Percentiles rank a stretch among this genome's conserved stretches.
Evolutionary conservation across 2,113 vertebrate genomes (phyloP).

Genomic region (Oryzias curvinotus): DNA sequence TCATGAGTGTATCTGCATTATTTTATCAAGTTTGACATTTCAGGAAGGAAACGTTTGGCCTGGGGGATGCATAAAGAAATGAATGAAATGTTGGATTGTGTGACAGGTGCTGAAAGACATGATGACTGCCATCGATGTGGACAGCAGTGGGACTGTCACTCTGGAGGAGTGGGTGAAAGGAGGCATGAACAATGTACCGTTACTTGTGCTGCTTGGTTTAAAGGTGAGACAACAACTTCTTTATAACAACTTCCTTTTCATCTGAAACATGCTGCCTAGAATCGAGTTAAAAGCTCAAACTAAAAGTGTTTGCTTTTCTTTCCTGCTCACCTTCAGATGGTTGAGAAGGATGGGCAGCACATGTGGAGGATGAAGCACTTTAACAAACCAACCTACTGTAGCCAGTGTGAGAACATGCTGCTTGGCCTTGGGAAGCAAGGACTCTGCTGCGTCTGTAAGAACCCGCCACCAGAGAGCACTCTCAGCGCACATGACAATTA

Average conservation of each 20-base stretch:
- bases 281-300: background rate
- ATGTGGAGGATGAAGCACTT: conserved; percentile 92
- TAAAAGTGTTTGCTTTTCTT: background rate
- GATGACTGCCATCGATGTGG: conserved; percentile 90
- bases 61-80: background rate
- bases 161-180: conserved; percentile 90
- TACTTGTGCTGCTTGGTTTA: conserved; percentile 89
- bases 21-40: background rate
- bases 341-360: conserved; percentile 87
- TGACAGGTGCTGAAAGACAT: conserved; percentile 88
- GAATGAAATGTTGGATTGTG: background rate
- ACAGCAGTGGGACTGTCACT: conserved; percentile 86
- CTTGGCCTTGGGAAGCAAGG: conserved; percentile 90
- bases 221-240: conserved; percentile 78
- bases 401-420: conserved; percentile 84
- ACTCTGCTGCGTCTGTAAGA: conserved; percentile 88
- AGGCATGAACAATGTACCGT: conserved; percentile 88
- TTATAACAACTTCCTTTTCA: background rate
- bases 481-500: too few relatives aligned
- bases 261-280: too few relatives aligned
- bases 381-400: conserved; percentile 85
- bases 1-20: background rate
- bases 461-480: conserved; percentile 50
- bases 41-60: too few relatives aligned
- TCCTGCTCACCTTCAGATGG: conserved; percentile 71